phyloP scores from a whole-genome alignment of 1,140 invertebrate genomes.

The Papilio aristodemus region DNA sequence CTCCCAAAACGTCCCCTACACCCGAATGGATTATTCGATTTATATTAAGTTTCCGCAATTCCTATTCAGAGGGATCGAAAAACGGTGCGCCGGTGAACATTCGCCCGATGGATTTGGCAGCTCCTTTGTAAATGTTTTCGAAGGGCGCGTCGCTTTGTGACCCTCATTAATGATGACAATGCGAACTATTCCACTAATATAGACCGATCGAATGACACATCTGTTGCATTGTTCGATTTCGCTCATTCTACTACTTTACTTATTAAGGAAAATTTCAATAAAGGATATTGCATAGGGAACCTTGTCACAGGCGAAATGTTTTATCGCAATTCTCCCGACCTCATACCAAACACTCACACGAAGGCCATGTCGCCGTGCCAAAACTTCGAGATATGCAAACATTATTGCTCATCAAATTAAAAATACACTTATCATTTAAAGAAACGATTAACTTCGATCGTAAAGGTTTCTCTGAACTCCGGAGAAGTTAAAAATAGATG shows the following conservation, averaged over 20 bases:
- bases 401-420: neutral
- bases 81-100: slow-evolving; percentile 54
- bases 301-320: slow-evolving; percentile 7
- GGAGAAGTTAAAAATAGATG: slow-evolving; percentile 16
- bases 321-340: slow-evolving; percentile 24
- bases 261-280: slow-evolving; percentile 18
- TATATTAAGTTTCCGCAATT: slow-evolving; percentile 79
- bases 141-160: slow-evolving; percentile 63
- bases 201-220: slow-evolving; percentile 55
- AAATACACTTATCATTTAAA: slow-evolving; percentile 23
- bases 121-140: slow-evolving; percentile 73
- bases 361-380: slow-evolving; percentile 7
- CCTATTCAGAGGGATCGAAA: slow-evolving; percentile 69
- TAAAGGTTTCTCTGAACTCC: slow-evolving; percentile 17
- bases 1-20: slow-evolving; percentile 69
- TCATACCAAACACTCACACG: slow-evolving; percentile 23
- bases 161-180: slow-evolving; percentile 72
- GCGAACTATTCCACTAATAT: slow-evolving; percentile 60
- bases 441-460: slow-evolving; percentile 7
- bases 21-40: slow-evolving; percentile 75
- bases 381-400: slow-evolving; percentile 3
- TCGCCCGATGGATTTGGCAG: slow-evolving; percentile 56
- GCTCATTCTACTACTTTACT: slow-evolving; percentile 22
- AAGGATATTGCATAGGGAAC: slow-evolving; percentile 3
- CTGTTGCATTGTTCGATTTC: slow-evolving; percentile 52